Evolutionary conservation across 2,113 vertebrate genomes (phyloP).

Genomic region (Terrapene triunguis): DNA sequence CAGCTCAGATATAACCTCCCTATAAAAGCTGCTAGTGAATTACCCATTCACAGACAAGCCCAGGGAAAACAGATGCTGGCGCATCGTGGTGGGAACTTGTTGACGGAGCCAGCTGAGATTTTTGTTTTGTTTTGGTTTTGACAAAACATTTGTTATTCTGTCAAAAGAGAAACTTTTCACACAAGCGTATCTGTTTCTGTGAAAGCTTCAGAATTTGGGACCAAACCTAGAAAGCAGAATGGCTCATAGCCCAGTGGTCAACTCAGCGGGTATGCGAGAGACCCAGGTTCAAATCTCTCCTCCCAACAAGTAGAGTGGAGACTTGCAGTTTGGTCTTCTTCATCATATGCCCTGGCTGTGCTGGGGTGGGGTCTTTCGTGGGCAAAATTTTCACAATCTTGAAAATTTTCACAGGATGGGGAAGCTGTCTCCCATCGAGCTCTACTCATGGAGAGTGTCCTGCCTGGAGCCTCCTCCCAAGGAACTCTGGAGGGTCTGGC

Average conservation of each 20-base stretch:
- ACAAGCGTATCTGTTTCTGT: not conserved
- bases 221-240: not conserved
- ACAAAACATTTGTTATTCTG: not conserved
- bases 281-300: not conserved
- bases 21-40: not conserved
- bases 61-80: not conserved
- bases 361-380: not conserved
- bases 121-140: not conserved
- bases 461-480: not conserved
- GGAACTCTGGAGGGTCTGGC: not conserved
- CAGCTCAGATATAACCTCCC: not conserved
- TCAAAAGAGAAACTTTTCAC: too few species aligned
- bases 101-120: not conserved
- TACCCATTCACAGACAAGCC: not conserved
- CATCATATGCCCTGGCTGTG: not conserved
- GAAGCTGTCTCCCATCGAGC: not conserved
- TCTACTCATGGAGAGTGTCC: not conserved
- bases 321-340: not conserved
- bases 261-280: not conserved
- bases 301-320: not conserved
- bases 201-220: not conserved
- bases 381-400: too few species aligned
- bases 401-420: too few species aligned
- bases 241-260: not conserved
- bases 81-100: not conserved